Percentiles rank a stretch among this genome's conserved stretches.
phyloP scores from a whole-genome alignment of 2,113 vertebrate species.

The Pterophyllum scalare region DNA sequence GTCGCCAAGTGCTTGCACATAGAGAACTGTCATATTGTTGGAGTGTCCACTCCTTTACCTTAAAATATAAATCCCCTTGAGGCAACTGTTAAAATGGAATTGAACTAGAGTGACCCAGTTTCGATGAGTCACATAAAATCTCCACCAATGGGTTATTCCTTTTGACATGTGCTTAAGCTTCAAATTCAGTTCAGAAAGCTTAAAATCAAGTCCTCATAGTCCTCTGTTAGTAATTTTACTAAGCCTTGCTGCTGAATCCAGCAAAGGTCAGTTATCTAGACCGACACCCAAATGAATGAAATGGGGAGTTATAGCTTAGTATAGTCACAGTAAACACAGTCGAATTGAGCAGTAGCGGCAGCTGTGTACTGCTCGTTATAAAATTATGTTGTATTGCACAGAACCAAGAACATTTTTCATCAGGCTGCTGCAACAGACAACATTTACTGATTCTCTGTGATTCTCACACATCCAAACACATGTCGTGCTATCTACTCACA shows the following conservation, averaged over 20 bases:
- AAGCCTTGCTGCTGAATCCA: not conserved
- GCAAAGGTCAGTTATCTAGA: not conserved
- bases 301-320: not conserved
- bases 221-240: not conserved
- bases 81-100: not conserved
- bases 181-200: not conserved
- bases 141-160: no score
- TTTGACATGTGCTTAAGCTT: not conserved
- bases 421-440: no score
- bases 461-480: not conserved
- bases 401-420: constrained; percentile 8
- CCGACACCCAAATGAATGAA: constrained; percentile 2
- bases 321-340: constrained; percentile 53
- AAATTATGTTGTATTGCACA: not conserved
- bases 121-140: no score
- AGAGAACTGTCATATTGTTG: not conserved
- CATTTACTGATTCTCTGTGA: not conserved
- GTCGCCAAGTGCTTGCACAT: not conserved
- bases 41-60: not conserved
- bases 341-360: constrained; percentile 50
- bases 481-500: no score
- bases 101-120: not conserved
- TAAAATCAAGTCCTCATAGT: not conserved
- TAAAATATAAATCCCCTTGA: not conserved
- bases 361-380: constrained; percentile 8